These are phyloP conservation scores for Chrysotoxum bicinctum DNA, from an alignment of 2,888 invertebrate genomes.

Conservation along the genomic window DNA sequence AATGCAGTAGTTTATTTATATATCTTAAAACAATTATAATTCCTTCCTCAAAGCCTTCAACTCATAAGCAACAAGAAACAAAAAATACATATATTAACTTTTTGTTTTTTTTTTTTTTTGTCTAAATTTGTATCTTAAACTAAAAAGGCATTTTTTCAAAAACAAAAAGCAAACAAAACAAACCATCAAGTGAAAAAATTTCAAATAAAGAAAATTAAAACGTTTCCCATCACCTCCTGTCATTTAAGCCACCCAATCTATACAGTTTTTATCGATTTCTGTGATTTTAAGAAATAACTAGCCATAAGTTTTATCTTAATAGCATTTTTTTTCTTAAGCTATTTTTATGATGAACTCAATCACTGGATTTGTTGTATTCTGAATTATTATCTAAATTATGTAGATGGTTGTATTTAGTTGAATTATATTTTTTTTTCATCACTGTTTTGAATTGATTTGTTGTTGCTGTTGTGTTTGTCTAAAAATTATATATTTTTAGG, in stretches of 20 bases:
- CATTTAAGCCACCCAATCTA: constrained; percentile 38
- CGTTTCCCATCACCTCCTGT: constrained; percentile 61
- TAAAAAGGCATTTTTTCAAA: constrained; percentile 11
- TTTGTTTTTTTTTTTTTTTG: background rate
- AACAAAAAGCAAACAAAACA: constrained; percentile 46
- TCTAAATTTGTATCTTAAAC: constrained; percentile 20
- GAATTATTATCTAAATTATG: constrained; percentile 31
- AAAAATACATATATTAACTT: background rate
- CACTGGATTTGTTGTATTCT: constrained; percentile 46
- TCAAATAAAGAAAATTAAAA: constrained; percentile 2
- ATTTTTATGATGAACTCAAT: constrained; percentile 43
- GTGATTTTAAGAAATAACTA: constrained; percentile 31
- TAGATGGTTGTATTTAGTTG: constrained; percentile 43
- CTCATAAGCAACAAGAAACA: constrained; percentile 13
- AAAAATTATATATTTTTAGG: constrained; percentile 69
- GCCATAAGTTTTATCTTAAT: background rate
- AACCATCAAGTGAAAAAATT: background rate
- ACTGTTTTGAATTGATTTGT: constrained; percentile 68
- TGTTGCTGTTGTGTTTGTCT: constrained; percentile 67
- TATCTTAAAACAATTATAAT: constrained; percentile 12
- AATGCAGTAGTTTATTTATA: constrained; percentile 22
- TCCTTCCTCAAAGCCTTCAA: background rate
- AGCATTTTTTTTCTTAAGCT: constrained; percentile 50
- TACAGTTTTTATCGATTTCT: constrained; percentile 35
- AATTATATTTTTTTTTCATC: constrained; percentile 29